These are phyloP conservation scores for Corvus hawaiiensis DNA, from an alignment of 2,113 vertebrate species.

Conservation along the genomic window DNA sequence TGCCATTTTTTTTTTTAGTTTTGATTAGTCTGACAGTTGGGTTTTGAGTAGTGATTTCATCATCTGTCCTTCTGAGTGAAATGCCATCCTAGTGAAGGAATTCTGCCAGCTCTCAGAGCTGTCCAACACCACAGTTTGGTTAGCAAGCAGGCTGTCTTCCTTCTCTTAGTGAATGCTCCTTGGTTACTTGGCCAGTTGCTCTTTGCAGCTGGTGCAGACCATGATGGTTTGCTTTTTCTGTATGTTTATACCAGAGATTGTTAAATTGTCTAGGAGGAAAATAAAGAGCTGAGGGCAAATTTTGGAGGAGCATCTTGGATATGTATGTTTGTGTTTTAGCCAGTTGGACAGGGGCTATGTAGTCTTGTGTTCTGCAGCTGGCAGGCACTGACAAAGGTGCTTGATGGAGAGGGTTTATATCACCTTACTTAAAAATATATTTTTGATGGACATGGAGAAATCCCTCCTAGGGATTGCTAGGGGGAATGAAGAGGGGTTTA, in stretches of 20 bases:
- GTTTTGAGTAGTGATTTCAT: background rate
- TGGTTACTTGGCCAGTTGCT: background rate
- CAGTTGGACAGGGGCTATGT: background rate
- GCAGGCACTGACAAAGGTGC: background rate
- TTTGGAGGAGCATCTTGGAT: background rate
- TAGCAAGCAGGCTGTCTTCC: background rate
- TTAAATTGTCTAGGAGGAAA: background rate
- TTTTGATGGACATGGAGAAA: background rate
- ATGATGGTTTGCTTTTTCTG: background rate
- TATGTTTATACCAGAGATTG: background rate
- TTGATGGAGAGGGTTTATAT: background rate
- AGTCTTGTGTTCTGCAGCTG: background rate
- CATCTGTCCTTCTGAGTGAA: background rate
- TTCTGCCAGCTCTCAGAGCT: background rate
- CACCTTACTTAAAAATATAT: background rate
- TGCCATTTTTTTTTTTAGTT: background rate
- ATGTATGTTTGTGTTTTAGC: background rate
- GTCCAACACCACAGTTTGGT: background rate
- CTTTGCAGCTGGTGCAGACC: background rate
- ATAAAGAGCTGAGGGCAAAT: background rate
- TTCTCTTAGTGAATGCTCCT: background rate
- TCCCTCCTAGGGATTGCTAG: background rate
- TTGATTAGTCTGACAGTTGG: background rate
- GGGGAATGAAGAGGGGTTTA: accelerated
- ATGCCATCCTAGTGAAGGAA: background rate